These are phyloP conservation scores for Zelostemma sp. DNA, from an alignment of 1,140 invertebrate species.

Conservation along the genomic window DNA sequence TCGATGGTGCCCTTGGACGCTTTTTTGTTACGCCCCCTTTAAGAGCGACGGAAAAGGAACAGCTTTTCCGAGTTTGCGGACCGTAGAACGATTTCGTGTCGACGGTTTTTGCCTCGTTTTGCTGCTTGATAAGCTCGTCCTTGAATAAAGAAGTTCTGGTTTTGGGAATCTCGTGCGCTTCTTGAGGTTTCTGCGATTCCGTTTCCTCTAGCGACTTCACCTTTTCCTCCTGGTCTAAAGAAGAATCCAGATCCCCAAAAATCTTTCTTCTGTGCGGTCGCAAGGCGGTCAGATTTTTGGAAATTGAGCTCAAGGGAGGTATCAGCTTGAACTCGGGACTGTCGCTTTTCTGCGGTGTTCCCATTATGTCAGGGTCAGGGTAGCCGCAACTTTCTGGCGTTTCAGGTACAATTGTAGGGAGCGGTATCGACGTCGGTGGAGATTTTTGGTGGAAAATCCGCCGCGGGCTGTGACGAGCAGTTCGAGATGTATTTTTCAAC, in stretches of 20 bases:
- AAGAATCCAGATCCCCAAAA: constrained; percentile 34
- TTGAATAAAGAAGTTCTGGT: constrained; percentile 61
- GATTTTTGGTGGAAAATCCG: constrained; percentile 24
- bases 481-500: constrained; percentile 42
- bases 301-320: constrained; percentile 59
- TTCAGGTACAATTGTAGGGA: constrained; percentile 44
- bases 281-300: constrained; percentile 36
- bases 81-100: constrained; percentile 60
- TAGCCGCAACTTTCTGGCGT: constrained; percentile 50
- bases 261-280: constrained; percentile 56
- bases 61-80: constrained; percentile 9
- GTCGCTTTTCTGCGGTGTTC: constrained; percentile 55
- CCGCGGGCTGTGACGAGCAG: constrained; percentile 45
- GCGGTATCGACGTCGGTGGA: constrained; percentile 19
- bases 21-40: constrained; percentile 28
- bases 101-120: constrained; percentile 43
- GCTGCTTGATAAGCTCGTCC: constrained; percentile 40
- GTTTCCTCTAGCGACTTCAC: constrained; percentile 47
- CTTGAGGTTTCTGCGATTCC: constrained; percentile 51
- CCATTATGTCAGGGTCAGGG: constrained; percentile 30
- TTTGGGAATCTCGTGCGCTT: constrained; percentile 43
- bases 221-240: constrained; percentile 39
- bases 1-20: constrained; percentile 44
- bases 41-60: constrained; percentile 7
- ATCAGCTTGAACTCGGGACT: constrained; percentile 46